Evolutionary conservation across 2,797 vertebrate genomes (phyloP).

Genomic region (Lithobates sylvaticus): DNA sequence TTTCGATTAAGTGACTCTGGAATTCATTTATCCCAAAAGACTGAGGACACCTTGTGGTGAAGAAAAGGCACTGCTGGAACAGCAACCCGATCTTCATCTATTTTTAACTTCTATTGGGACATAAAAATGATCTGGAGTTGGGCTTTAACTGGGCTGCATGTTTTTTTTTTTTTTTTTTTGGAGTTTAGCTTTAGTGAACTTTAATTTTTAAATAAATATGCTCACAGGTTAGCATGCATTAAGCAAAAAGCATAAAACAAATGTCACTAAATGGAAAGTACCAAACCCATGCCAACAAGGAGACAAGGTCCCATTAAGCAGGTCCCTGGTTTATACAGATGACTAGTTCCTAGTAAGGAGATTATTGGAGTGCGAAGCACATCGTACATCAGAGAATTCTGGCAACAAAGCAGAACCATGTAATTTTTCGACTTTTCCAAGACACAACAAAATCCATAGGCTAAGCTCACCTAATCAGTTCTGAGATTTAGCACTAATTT

Average conservation of each 20-base stretch:
- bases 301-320: background rate
- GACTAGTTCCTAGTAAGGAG: slow-evolving; percentile 6
- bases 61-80: too few species aligned
- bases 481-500: background rate
- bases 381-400: background rate
- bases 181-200: background rate
- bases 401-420: background rate
- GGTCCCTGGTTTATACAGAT: background rate
- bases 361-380: slow-evolving; percentile 28
- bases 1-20: too few species aligned
- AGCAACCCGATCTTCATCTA: too few species aligned
- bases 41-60: too few species aligned
- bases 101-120: too few species aligned
- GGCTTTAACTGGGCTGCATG: too few species aligned
- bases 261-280: slow-evolving; percentile 11
- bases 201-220: slow-evolving; percentile 6
- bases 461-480: slow-evolving; percentile 5
- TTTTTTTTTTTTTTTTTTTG: too few species aligned
- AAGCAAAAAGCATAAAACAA: background rate
- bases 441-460: slow-evolving; percentile 10
- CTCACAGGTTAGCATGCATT: slow-evolving; percentile 11
- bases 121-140: too few species aligned
- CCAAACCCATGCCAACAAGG: background rate
- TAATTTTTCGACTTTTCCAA: background rate
- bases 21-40: too few species aligned